Evolutionary conservation across 37 sponge, comb jelly and placozoan genomes (phyloP).

Genomic region (Hormiphora californensis): DNA sequence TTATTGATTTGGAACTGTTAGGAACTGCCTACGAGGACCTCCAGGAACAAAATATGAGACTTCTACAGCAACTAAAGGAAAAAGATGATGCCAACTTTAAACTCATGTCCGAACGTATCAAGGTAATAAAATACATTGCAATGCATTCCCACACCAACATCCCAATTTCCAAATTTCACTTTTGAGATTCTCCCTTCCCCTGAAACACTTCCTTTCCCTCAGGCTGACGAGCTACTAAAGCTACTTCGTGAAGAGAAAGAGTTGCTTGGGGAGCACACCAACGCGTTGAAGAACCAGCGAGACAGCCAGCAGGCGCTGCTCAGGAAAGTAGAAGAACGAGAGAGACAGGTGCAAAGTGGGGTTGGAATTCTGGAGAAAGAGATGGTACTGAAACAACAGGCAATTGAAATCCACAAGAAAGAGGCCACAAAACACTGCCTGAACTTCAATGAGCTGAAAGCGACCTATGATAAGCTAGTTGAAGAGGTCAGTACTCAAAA

Average conservation of each 20-base stretch:
- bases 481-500: constrained; percentile 4
- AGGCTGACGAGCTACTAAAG: constrained; percentile 66
- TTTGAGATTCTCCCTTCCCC: background rate
- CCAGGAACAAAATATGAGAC: constrained; percentile 85
- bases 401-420: constrained; percentile 75
- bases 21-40: constrained; percentile 91
- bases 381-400: constrained; percentile 68
- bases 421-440: constrained; percentile 56
- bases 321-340: constrained; percentile 74
- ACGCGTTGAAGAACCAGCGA: constrained; percentile 56
- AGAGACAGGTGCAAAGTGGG: constrained; percentile 59
- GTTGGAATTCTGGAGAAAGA: constrained; percentile 69
- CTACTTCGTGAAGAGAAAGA: constrained; percentile 73
- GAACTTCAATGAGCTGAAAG: constrained; percentile 57
- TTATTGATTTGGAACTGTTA: constrained; percentile 84
- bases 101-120: constrained; percentile 91
- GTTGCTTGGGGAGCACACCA: constrained; percentile 58
- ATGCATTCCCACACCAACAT: background rate
- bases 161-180: background rate
- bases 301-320: constrained; percentile 65
- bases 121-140: constrained; percentile 56
- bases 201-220: background rate
- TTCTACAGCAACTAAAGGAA: constrained; percentile 85
- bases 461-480: constrained; percentile 18
- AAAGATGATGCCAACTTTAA: constrained; percentile 98